Base-by-base conservation (phyloP, 64 coral and sea anemone species). In the Stylophora pistillata region DNA sequence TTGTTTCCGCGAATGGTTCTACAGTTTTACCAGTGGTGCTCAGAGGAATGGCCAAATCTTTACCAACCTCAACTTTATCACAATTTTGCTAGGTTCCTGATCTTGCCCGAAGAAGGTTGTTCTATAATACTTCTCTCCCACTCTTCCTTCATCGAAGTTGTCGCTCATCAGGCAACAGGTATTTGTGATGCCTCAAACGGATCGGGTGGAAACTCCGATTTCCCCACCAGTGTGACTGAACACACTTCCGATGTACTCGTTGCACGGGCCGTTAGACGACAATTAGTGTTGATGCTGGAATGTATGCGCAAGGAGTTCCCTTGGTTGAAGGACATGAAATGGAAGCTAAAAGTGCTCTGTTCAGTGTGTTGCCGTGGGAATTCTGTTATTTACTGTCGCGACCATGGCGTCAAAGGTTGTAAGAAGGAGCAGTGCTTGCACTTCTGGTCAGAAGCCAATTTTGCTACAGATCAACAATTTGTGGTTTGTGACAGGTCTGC, bases 1-100 rank as follows among this genome's bases (percentile, higher is more conserved):
- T 72, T 86, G 71, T 86, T 86, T 31, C 85, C 85, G 32, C 58
- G 85, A 55, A 68, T 86, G 13, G 65, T 86, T 31, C 65, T 86
- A 20, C 82, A 71, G 33, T 86, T 86, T 72, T 53, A 71, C 4
- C 57, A 86, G 15, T 86, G 85, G 85, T 86, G 85, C 30, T 41
- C 70, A 13, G 32, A 74, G 13, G 56, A 71, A 54, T 86, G 85
- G 85, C 29, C 66, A 37, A 58, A 20, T 25, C 23, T 23, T 13
- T 30, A 18, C 53, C 15, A 79, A 15, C 77, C 77, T 1, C n/a
- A 58, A 79, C 55, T 79, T 10, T 55, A 56, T 18, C 17, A 21
- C 37, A 79, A 79, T 30, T 79, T 79, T 54, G 77, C 47, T 5
- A 79, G 77, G n/a, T 79, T 79, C 20, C 57, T 55, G 18, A 55